These are phyloP conservation scores for Lampris incognitus DNA, from an alignment of 2,113 vertebrate genomes.

Conservation along the genomic window DNA sequence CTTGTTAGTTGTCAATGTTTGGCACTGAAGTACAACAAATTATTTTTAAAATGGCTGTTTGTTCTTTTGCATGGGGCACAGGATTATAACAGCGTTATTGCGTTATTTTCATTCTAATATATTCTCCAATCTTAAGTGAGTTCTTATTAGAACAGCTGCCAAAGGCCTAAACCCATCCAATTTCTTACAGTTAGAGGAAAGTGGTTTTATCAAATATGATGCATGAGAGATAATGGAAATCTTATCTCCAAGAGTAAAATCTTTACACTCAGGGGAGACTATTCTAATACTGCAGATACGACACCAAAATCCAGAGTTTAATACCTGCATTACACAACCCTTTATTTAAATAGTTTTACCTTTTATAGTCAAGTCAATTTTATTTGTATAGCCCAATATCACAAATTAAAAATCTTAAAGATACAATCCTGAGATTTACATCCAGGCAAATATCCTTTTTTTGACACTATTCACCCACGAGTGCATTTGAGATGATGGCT, in stretches of 20 bases:
- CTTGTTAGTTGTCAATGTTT: neutral
- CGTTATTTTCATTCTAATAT: slow-evolving; percentile 7
- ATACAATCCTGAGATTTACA: no score
- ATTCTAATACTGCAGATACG: slow-evolving; percentile 34
- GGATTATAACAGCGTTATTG: neutral
- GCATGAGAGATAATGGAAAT: slow-evolving; percentile 36
- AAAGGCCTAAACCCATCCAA: slow-evolving; percentile 22
- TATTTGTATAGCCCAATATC: no score
- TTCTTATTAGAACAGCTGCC: neutral
- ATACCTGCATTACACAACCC: slow-evolving; percentile 1
- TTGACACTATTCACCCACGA: no score
- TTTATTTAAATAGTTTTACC: neutral
- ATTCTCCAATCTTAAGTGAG: slow-evolving; percentile 16
- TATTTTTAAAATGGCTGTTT: neutral
- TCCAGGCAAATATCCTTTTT: no score
- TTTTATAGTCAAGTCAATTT: neutral
- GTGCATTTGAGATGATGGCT: no score
- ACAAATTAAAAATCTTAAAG: no score
- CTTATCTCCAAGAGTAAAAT: slow-evolving; percentile 27
- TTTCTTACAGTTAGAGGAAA: slow-evolving; percentile 32
- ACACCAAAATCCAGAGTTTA: slow-evolving; percentile 4
- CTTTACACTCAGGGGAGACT: slow-evolving; percentile 18
- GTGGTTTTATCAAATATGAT: slow-evolving; percentile 42
- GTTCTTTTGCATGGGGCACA: neutral
- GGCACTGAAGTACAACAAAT: neutral